These are phyloP conservation scores for Eilema sororculum DNA, from an alignment of 2,888 invertebrate species.

Conservation along the genomic window DNA sequence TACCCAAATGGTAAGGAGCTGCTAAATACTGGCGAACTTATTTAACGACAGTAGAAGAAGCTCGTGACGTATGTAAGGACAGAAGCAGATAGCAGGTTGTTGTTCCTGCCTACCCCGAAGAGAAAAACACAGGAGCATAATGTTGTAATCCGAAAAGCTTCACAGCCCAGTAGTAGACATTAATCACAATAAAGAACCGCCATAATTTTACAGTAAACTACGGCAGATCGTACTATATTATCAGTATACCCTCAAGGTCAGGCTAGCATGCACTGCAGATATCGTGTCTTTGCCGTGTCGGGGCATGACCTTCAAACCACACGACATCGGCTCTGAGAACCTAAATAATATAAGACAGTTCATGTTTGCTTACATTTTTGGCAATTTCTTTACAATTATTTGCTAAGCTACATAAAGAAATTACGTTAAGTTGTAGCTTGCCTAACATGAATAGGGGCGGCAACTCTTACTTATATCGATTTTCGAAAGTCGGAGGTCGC, in stretches of 20 bases:
- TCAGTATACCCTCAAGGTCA: neutral
- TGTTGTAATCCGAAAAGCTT: too few species aligned
- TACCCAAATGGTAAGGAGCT: too few species aligned
- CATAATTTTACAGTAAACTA: neutral
- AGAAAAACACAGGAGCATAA: too few species aligned
- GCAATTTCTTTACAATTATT: neutral
- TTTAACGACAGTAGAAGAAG: too few species aligned
- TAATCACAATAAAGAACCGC: neutral
- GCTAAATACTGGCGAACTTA: too few species aligned
- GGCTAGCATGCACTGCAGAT: neutral
- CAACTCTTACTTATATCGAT: neutral
- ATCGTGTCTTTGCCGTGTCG: slow-evolving; percentile 1
- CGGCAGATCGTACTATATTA: neutral
- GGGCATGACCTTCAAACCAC: slow-evolving; percentile 1
- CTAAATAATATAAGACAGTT: neutral
- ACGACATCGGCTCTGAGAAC: neutral
- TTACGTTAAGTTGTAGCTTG: neutral
- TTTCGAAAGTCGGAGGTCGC: too few species aligned
- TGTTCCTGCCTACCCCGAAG: too few species aligned
- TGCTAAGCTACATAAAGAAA: neutral
- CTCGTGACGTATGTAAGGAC: too few species aligned
- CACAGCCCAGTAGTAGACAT: neutral
- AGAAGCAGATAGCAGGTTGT: too few species aligned
- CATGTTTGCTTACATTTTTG: neutral
- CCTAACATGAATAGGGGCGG: neutral